Percentiles rank a stretch among this genome's conserved stretches.
Evolutionary conservation across 2,888 invertebrate genomes (phyloP).

Genomic region (Folsomia manolachei): DNA sequence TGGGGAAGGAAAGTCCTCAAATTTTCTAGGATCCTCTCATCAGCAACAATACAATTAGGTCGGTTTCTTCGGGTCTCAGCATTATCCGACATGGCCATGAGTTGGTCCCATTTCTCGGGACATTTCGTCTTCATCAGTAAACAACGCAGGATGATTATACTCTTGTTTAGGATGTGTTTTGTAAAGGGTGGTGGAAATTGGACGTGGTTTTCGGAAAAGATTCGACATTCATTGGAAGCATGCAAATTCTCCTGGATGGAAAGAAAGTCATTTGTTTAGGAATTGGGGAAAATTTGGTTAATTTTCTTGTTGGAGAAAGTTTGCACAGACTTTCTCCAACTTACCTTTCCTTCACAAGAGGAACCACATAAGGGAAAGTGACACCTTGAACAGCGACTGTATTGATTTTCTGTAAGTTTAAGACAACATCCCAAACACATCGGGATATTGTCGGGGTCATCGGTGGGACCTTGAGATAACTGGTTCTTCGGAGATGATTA

Average conservation of each 20-base stretch:
- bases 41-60: conserved; percentile 36
- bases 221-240: conserved; percentile 35
- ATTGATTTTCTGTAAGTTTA: conserved; percentile 24
- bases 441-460: conserved; percentile 30
- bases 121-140: conserved; percentile 32
- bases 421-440: conserved; percentile 39
- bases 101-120: conserved; percentile 27
- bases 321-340: background rate
- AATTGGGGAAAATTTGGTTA: background rate
- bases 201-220: conserved; percentile 33
- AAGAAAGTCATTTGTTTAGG: too few relatives aligned
- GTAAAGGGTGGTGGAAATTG: conserved; percentile 38
- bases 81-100: conserved; percentile 41
- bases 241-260: conserved; percentile 34
- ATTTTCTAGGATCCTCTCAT: conserved; percentile 40
- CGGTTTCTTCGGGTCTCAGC: conserved; percentile 26
- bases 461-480: conserved; percentile 34
- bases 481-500: conserved; percentile 41
- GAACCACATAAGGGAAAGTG: conserved; percentile 39
- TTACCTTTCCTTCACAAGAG: conserved; percentile 30
- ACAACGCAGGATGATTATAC: conserved; percentile 39
- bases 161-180: conserved; percentile 29
- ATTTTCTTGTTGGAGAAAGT: background rate
- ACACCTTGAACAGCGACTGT: conserved; percentile 33
- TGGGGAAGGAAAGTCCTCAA: conserved; percentile 25